These are phyloP conservation scores for Ophiothrix spiculata DNA, from an alignment of 35 echinoderm and acorn worm species.

Conservation along the genomic window DNA sequence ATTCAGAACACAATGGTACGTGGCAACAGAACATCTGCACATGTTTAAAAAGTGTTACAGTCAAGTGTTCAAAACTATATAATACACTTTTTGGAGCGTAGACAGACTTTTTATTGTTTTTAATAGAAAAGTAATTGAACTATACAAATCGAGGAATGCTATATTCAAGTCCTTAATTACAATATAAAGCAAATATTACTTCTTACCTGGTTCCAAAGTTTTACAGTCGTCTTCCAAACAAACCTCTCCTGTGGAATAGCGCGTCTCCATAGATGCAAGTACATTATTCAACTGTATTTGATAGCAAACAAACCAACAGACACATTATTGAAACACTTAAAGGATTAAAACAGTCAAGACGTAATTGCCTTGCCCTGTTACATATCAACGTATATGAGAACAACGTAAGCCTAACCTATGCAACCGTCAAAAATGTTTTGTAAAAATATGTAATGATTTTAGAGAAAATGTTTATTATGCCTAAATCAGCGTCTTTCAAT, in stretches of 20 bases:
- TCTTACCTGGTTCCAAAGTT: conserved; percentile 81
- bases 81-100: too few relatives aligned
- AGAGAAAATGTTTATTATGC: neutral
- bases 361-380: neutral
- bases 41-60: too few relatives aligned
- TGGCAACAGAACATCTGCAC: too few relatives aligned
- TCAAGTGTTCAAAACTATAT: too few relatives aligned
- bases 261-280: conserved; percentile 60
- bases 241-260: conserved; percentile 80
- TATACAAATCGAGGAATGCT: too few relatives aligned
- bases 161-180: too few relatives aligned
- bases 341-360: neutral
- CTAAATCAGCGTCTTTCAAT: neutral
- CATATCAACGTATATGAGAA: neutral
- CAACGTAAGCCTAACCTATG: neutral
- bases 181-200: too few relatives aligned
- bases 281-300: conserved; percentile 52
- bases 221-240: conserved; percentile 45
- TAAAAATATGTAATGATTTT: neutral
- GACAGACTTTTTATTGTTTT: too few relatives aligned
- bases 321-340: neutral
- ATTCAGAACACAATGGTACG: too few relatives aligned
- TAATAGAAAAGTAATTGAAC: too few relatives aligned
- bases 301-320: neutral
- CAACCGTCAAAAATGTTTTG: neutral